A percentile compares a stretch with the other conserved stretches of the same genome.
Evolutionary conservation across 2,113 vertebrate genomes (phyloP).

Genomic region (Calonectris borealis): DNA sequence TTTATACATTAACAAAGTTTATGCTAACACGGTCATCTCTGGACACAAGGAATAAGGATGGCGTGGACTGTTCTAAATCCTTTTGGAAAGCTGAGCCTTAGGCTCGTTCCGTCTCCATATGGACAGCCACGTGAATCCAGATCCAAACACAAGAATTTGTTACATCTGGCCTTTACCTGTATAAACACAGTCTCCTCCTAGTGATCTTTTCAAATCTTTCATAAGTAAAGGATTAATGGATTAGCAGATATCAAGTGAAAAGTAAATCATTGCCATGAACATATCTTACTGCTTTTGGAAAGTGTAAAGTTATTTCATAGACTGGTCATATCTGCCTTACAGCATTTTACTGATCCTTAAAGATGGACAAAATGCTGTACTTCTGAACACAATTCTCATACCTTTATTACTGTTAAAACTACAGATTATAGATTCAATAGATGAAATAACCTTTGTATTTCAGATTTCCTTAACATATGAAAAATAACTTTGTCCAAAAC

Average conservation of each 20-base stretch:
- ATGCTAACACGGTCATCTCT: background rate
- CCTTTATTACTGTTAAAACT: background rate
- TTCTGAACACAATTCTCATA: background rate
- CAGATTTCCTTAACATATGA: background rate
- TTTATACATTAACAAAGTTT: background rate
- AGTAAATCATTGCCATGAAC: background rate
- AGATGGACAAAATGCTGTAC: background rate
- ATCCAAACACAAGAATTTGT: background rate
- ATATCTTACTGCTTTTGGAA: background rate
- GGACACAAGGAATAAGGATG: background rate
- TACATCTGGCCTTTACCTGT: background rate
- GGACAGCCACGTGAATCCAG: background rate
- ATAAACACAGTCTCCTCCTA: background rate
- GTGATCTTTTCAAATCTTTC: background rate
- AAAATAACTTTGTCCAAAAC: background rate
- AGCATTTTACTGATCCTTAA: background rate
- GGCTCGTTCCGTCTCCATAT: rapidly evolving
- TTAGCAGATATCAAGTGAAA: conserved; percentile 5
- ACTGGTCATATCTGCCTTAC: background rate
- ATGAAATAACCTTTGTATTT: background rate
- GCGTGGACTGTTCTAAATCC: background rate
- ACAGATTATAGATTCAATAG: background rate
- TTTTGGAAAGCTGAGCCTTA: background rate
- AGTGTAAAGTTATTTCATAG: background rate
- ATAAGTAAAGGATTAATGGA: background rate